A percentile compares a stretch with the other conserved stretches of the same genome.
Evolutionary conservation across 2,113 vertebrate genomes (phyloP).

Genomic region (Pithys albifrons): DNA sequence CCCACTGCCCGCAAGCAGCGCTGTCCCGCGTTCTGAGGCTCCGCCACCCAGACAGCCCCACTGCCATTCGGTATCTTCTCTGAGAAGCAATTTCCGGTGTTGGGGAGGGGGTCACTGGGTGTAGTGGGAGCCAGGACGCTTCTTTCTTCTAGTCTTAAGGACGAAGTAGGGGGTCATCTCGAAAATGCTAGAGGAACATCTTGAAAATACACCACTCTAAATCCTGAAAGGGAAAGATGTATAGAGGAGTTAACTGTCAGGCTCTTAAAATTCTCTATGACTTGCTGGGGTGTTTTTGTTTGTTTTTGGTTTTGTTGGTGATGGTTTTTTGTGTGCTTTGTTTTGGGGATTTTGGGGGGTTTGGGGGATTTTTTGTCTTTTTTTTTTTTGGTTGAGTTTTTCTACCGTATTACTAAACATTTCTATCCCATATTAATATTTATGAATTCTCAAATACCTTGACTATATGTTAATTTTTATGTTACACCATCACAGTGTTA

Average conservation of each 20-base stretch:
- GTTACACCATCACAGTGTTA: rapidly evolving
- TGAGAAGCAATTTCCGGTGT: neutral
- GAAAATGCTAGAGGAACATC: neutral
- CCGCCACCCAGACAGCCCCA: rapidly evolving
- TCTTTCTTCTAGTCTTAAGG: neutral
- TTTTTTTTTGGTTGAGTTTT: neutral
- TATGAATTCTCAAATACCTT: neutral
- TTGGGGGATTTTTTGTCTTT: neutral
- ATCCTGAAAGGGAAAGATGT: neutral
- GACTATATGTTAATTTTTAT: neutral
- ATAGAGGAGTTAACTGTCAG: neutral
- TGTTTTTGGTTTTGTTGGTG: neutral
- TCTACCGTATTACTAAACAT: neutral
- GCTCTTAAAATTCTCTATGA: neutral
- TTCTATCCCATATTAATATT: neutral
- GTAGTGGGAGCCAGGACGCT: rapidly evolving
- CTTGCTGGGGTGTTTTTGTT: neutral
- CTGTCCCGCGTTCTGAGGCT: neutral
- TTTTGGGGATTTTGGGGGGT: neutral
- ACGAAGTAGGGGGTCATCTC: neutral
- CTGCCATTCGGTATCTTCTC: neutral
- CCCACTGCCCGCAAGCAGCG: neutral
- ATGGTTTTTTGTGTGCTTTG: no score
- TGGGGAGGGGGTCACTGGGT: neutral
- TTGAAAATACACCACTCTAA: neutral